Percentiles rank a stretch among this genome's conserved stretches.
Conservation (phyloP, 1,140 invertebrate genomes). For the Cotesia vestalis region DNA sequence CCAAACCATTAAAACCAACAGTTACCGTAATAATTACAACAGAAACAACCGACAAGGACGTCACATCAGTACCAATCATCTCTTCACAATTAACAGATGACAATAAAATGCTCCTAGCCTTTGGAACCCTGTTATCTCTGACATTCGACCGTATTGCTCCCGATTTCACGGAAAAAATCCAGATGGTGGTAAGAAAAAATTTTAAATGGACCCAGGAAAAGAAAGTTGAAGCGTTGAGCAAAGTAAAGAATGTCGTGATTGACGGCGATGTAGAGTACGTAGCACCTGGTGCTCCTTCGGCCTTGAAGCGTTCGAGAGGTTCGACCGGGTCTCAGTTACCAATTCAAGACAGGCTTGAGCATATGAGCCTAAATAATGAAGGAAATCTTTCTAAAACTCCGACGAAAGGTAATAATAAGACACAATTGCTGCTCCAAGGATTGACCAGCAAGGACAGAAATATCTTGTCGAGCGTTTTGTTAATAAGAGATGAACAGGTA, state of each 20-base stretch:
- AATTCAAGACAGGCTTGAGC: constrained; percentile 78
- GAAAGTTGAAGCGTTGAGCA: constrained; percentile 60
- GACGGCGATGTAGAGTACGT: constrained; percentile 65
- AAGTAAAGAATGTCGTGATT: constrained; percentile 63
- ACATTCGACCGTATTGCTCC: constrained; percentile 74
- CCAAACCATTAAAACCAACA: constrained; percentile 78
- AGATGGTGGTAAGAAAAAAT: constrained; percentile 69
- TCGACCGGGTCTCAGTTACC: constrained; percentile 71
- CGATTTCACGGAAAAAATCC: constrained; percentile 67
- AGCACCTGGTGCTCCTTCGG: constrained; percentile 49
- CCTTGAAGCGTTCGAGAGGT: constrained; percentile 59
- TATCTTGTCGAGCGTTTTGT: constrained; percentile 70
- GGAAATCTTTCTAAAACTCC: constrained; percentile 63
- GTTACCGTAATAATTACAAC: constrained; percentile 76
- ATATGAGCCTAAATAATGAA: constrained; percentile 70
- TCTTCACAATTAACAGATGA: constrained; percentile 61
- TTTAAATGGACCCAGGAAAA: constrained; percentile 58
- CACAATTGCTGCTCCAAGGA: constrained; percentile 79
- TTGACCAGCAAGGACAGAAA: constrained; percentile 79
- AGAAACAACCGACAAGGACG: constrained; percentile 63
- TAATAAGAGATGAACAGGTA: constrained; percentile 66
- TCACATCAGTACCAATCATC: constrained; percentile 69
- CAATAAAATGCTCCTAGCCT: constrained; percentile 67
- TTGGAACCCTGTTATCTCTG: constrained; percentile 67
- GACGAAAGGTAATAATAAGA: constrained; percentile 72